Conservation (phyloP, 2,888 invertebrate genomes). For the Cryptophagus acutangulus region DNA sequence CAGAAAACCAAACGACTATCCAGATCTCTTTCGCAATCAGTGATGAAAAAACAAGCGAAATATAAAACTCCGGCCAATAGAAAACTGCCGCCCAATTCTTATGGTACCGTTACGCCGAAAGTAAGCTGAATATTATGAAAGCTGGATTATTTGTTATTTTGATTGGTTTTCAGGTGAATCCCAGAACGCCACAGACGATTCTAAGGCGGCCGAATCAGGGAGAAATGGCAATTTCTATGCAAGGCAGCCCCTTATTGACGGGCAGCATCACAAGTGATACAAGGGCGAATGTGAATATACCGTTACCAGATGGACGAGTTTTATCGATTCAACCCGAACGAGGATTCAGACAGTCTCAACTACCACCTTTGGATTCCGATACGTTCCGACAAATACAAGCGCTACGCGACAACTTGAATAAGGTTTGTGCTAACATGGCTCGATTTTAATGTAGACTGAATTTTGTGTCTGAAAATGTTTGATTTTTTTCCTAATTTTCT, state of each 20-base stretch:
- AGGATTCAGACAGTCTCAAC: conserved; percentile 45
- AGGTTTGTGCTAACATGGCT: conserved; percentile 3
- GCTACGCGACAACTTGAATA: conserved; percentile 4
- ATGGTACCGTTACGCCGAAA: conserved; percentile 39
- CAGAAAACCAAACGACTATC: conserved; percentile 20
- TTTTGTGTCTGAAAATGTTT: too few species aligned
- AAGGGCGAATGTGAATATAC: conserved; percentile 63
- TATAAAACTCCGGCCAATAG: conserved; percentile 26
- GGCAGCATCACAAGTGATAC: conserved; percentile 50
- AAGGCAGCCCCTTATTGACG: conserved; percentile 62
- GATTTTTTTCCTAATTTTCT: too few species aligned
- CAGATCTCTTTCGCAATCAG: conserved; percentile 29
- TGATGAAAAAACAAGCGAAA: conserved; percentile 11
- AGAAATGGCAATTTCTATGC: conserved; percentile 64
- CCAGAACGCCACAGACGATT: conserved; percentile 58
- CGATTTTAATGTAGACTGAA: too few species aligned
- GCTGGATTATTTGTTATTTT: background rate
- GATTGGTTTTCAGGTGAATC: conserved; percentile 47
- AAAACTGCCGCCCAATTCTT: conserved; percentile 16
- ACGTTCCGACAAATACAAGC: conserved; percentile 48
- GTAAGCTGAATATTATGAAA: conserved; percentile 5
- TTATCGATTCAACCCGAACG: conserved; percentile 58
- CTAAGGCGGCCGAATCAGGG: conserved; percentile 58
- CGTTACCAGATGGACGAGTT: conserved; percentile 58
- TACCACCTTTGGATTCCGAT: conserved; percentile 46